Conservation (phyloP, 2,888 invertebrate species). For the Metalampra italica region DNA sequence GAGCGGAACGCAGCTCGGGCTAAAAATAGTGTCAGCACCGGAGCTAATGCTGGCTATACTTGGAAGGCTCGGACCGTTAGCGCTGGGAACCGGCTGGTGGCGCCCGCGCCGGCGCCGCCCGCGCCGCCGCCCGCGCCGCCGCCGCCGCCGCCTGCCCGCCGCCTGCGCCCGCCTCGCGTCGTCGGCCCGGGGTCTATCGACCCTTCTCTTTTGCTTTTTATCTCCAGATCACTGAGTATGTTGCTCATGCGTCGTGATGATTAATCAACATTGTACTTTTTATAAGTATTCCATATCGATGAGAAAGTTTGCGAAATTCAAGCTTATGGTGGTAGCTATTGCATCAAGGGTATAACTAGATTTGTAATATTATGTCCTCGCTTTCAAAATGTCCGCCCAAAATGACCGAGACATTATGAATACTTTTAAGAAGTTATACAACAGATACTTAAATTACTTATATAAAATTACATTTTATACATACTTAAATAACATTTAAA, state of each 20-base stretch:
- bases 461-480: too few species aligned
- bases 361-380: too few species aligned
- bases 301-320: background rate
- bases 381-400: too few species aligned
- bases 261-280: conserved; percentile 4
- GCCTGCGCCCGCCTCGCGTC: conserved; percentile 36
- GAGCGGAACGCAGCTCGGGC: conserved; percentile 32
- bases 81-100: conserved; percentile 47
- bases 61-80: conserved; percentile 59
- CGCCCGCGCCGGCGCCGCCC: conserved; percentile 33
- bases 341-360: too few species aligned
- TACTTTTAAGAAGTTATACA: too few species aligned
- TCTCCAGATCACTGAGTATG: conserved; percentile 13
- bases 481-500: too few species aligned
- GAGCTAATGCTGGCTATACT: conserved; percentile 53
- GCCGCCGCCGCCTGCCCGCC: conserved; percentile 26
- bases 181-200: conserved; percentile 36
- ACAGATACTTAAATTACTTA: too few species aligned
- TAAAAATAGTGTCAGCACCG: conserved; percentile 50
- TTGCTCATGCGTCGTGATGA: conserved; percentile 10
- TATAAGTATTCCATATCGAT: background rate
- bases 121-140: conserved; percentile 40
- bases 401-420: too few species aligned
- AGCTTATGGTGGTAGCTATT: too few species aligned
- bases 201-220: conserved; percentile 36